These are phyloP conservation scores for Embiotoca jacksoni DNA, from an alignment of 2,113 vertebrate species.

Conservation along the genomic window DNA sequence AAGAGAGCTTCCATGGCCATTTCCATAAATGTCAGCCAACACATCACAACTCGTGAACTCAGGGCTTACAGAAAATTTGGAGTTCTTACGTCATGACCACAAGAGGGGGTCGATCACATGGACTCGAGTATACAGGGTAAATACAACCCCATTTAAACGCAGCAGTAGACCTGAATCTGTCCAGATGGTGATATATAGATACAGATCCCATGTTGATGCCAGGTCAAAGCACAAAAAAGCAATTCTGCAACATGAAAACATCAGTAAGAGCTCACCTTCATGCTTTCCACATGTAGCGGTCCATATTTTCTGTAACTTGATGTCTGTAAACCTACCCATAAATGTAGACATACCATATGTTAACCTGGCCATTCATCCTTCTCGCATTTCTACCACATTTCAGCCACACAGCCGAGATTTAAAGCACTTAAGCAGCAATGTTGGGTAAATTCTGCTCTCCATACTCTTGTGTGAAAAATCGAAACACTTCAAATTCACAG, in stretches of 20 bases:
- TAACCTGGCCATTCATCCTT: neutral
- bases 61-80: no score
- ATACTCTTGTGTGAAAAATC: neutral
- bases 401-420: neutral
- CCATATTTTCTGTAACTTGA: no score
- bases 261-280: no score
- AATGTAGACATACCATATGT: neutral
- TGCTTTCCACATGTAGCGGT: no score
- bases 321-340: neutral
- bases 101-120: no score
- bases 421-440: neutral
- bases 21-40: no score
- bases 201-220: neutral
- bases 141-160: no score
- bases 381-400: neutral
- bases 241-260: no score
- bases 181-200: neutral
- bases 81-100: no score
- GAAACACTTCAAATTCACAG: neutral
- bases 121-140: no score
- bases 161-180: neutral
- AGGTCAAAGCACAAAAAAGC: no score
- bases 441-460: neutral
- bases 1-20: neutral
- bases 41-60: no score